Evolutionary conservation across 2,113 vertebrate genomes (phyloP), one percentile per base, ranked within the genome.

Genomic region (Sinocyclocheilus maitianheensis): DNA sequence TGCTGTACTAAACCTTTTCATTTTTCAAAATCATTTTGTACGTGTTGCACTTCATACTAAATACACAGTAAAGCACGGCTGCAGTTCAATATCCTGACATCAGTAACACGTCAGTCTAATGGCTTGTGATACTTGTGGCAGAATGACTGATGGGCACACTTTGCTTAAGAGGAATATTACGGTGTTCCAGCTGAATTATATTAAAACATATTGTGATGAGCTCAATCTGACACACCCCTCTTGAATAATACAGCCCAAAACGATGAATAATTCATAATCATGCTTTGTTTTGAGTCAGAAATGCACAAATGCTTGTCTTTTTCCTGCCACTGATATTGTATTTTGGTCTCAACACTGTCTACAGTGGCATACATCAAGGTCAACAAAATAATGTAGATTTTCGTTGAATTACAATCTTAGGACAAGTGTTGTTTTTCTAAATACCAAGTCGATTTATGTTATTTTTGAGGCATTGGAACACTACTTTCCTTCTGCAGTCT

Each of bases 181-280:
- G 6, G 24, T 55, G 26, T 34, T 22, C 40, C 43, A 65, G 60
- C 3, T 46, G 8, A 81, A 43, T 81, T 81, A 30, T 30, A 81
- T 43, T 34, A 71, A 3, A 53, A 34, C 76, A 71, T 20, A 82
- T 51, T 67, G 63, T 37, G 80, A 55, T 71, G 80, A 82, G 24
- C 46, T 82, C 80, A 82, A 71, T 22, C 80, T 71, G 80, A 71
- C 80, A 82, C 80, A 71, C 80, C 80, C 63, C 63, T 53, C 26
- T 10, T 69, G 63, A 82, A 71, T 82, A 82, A 82, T 71, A 53
- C 80, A 55, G 24, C 18, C 7, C 11, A 2, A 43, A 46, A 63
- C 58, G 20, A 5, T 81, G 37, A 81, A 81, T 65, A 65, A 81
- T 63, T 43, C 37, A 81, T 6, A 65, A 9, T 26, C 37, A 11